Evolutionary conservation across 2,888 invertebrate genomes (phyloP).

Genomic region (Odontocolon sp.): DNA sequence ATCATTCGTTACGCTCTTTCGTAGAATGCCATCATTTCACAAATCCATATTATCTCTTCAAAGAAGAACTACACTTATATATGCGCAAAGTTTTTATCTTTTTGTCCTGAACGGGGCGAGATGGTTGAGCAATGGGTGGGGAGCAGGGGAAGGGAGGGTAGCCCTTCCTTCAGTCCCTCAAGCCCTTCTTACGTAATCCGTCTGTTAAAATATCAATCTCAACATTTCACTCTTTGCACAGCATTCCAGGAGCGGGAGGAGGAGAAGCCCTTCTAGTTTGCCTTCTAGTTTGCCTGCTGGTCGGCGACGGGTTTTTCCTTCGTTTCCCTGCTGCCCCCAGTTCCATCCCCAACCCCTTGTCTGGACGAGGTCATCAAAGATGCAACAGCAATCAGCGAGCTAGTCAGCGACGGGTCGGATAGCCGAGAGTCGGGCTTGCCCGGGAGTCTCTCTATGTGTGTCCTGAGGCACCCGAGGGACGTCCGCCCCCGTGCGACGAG

Average conservation of each 20-base stretch:
- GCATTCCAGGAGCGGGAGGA: slow-evolving; percentile 70
- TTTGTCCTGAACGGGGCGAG: slow-evolving; percentile 9
- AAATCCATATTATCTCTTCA: background rate
- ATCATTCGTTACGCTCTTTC: too few relatives aligned
- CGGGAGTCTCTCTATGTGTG: slow-evolving; percentile 25
- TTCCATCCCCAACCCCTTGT: slow-evolving; percentile 68
- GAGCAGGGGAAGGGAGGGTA: slow-evolving; percentile 10
- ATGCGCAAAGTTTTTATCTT: background rate
- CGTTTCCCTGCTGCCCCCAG: slow-evolving; percentile 5
- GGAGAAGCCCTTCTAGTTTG: too few relatives aligned
- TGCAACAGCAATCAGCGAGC: slow-evolving; percentile 80
- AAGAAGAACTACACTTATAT: background rate
- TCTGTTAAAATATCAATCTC: slow-evolving; percentile 80
- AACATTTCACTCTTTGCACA: slow-evolving; percentile 77
- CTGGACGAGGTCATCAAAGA: slow-evolving; percentile 80
- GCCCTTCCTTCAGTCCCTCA: slow-evolving; percentile 30
- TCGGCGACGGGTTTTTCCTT: slow-evolving; percentile 52
- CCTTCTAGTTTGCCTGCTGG: slow-evolving; percentile 64
- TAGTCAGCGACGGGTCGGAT: slow-evolving; percentile 75
- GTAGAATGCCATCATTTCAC: background rate
- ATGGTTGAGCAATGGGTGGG: too few relatives aligned
- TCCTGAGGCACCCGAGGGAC: slow-evolving; percentile 54
- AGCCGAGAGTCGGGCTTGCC: background rate
- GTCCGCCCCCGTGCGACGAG: slow-evolving; percentile 69
- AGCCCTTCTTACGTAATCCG: slow-evolving; percentile 76